These are phyloP conservation scores for Hyposmocoma kahamanoa DNA, from an alignment of 1,140 invertebrate genomes.

Conservation along the genomic window DNA sequence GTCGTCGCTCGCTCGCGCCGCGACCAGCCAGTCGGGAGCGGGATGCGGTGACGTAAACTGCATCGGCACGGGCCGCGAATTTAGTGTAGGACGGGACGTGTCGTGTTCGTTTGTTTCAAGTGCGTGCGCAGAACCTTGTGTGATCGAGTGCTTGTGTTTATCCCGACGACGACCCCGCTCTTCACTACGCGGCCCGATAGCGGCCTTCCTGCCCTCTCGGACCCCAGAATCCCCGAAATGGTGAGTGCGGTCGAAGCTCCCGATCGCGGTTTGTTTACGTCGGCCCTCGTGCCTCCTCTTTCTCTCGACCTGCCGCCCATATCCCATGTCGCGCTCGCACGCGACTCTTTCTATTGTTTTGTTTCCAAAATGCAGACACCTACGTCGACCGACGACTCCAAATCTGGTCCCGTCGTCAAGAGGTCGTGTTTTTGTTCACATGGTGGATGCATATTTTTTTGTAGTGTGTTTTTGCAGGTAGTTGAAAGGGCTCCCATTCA, in stretches of 20 bases:
- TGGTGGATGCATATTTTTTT: conserved; percentile 61
- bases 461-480: conserved; percentile 65
- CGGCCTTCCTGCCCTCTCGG: conserved; percentile 34
- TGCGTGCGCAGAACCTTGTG: conserved; percentile 50
- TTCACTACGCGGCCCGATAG: conserved; percentile 61
- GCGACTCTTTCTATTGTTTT: conserved; percentile 69
- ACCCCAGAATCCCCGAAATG: conserved; percentile 64
- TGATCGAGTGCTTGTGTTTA: conserved; percentile 53
- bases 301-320: conserved; percentile 63
- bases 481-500: conserved; percentile 26
- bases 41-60: conserved; percentile 73
- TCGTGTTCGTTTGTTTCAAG: conserved; percentile 52
- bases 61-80: conserved; percentile 65
- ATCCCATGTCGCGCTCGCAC: conserved; percentile 59
- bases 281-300: conserved; percentile 56
- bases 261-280: conserved; percentile 69
- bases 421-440: conserved; percentile 57
- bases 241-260: conserved; percentile 71
- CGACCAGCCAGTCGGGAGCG: conserved; percentile 65
- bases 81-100: conserved; percentile 69
- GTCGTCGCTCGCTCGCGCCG: conserved; percentile 64
- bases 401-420: conserved; percentile 51
- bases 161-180: conserved; percentile 55
- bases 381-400: conserved; percentile 57
- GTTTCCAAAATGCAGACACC: conserved; percentile 70